These are phyloP conservation scores for Lithophane socia DNA, from an alignment of 2,888 invertebrate genomes.

Conservation along the genomic window DNA sequence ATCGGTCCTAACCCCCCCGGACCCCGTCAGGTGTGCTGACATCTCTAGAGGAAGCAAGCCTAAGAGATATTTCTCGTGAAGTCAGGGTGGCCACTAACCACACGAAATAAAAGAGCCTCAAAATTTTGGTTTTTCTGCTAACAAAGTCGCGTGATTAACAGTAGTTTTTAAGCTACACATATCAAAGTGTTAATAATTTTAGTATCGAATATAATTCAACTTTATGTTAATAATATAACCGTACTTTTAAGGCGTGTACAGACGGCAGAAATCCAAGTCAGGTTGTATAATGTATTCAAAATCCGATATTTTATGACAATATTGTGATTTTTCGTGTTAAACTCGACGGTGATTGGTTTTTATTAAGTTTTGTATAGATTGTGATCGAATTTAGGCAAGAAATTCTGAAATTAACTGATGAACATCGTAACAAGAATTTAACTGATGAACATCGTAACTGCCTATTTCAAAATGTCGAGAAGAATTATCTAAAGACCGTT, in stretches of 20 bases:
- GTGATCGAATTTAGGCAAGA: neutral
- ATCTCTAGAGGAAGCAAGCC: no score
- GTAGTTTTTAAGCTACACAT: constrained; percentile 2
- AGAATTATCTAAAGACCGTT: no score
- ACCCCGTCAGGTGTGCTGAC: no score
- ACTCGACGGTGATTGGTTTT: constrained; percentile 33
- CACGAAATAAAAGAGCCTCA: neutral
- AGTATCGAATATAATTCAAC: constrained; percentile 37
- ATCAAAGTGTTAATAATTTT: constrained; percentile 17
- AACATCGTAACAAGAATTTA: neutral
- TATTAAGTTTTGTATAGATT: constrained; percentile 20
- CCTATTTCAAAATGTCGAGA: no score
- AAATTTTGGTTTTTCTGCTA: neutral
- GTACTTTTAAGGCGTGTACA: constrained; percentile 39
- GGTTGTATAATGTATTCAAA: constrained; percentile 53
- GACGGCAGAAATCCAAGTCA: constrained; percentile 11
- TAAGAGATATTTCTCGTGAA: no score
- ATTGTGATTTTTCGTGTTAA: constrained; percentile 43
- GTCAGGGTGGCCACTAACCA: no score
- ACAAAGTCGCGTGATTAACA: constrained; percentile 8
- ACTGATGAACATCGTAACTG: neutral
- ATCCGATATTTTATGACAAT: constrained; percentile 45
- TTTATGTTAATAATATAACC: constrained; percentile 64
- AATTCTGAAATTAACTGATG: neutral
- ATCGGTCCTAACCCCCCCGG: no score